Percentiles rank a stretch among this genome's conserved stretches.
phyloP scores from a whole-genome alignment of 2,113 vertebrate genomes.

The Dolichotis patagonum region DNA sequence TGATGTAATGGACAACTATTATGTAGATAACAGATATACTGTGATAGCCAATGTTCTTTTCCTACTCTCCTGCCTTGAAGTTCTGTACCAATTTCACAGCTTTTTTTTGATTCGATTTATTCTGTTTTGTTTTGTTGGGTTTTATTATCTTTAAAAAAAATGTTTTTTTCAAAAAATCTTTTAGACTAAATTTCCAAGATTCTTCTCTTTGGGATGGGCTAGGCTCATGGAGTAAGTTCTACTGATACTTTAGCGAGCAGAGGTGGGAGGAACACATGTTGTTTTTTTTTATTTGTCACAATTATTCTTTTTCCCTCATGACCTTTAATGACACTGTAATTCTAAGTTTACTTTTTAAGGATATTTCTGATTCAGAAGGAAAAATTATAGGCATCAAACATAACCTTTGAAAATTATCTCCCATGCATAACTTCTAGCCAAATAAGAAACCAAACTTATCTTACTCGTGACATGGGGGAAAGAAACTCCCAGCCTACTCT shows the following conservation, averaged over 20 bases:
- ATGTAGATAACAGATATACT: too few species aligned
- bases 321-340: conserved; percentile 13
- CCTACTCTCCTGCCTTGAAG: too few species aligned
- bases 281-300: conserved; percentile 36
- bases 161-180: neutral
- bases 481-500: too few species aligned
- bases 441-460: neutral
- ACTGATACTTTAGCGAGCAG: neutral
- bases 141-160: too few species aligned
- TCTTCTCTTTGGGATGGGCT: neutral
- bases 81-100: too few species aligned
- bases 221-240: neutral
- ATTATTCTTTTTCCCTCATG: neutral
- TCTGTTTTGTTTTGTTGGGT: too few species aligned
- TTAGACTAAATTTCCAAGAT: neutral
- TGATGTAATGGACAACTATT: too few species aligned
- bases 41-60: too few species aligned
- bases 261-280: neutral
- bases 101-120: too few species aligned
- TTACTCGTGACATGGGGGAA: neutral
- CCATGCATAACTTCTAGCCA: neutral
- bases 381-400: neutral
- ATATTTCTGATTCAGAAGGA: neutral
- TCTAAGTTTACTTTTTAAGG: conserved; percentile 16
- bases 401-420: neutral